phyloP scores from a whole-genome alignment of 1,140 invertebrate species.

The Ceratosolen fusciceps region DNA sequence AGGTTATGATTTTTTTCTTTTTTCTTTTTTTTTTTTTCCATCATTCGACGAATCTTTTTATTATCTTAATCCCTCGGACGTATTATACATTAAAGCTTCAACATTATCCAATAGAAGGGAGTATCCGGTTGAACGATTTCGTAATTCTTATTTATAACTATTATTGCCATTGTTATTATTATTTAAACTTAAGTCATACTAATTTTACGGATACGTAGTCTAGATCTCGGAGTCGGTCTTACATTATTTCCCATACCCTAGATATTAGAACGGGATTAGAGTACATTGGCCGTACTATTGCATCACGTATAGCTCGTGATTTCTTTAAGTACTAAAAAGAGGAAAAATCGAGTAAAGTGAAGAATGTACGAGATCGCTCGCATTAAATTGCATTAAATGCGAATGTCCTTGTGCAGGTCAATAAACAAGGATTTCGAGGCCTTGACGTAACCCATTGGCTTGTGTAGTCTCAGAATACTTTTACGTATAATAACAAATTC shows the following conservation, averaged over 20 bases:
- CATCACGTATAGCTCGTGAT: neutral
- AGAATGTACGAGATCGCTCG: neutral
- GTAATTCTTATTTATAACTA: neutral
- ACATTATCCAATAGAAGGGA: neutral
- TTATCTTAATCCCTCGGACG: neutral
- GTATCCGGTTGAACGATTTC: neutral
- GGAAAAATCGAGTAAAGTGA: neutral
- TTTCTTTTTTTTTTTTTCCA: no score
- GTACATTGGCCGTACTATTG: neutral
- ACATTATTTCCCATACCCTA: neutral
- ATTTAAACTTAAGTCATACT: neutral
- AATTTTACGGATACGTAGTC: neutral
- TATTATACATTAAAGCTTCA: neutral
- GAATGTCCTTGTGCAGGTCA: neutral
- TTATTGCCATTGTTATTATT: neutral
- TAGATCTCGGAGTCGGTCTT: neutral
- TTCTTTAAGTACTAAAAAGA: neutral
- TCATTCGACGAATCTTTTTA: no score
- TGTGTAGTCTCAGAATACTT: neutral
- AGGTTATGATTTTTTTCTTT: neutral
- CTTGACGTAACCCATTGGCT: neutral
- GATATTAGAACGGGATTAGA: neutral
- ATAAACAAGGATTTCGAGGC: neutral
- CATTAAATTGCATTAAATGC: neutral
- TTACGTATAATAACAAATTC: neutral